Evolutionary conservation across 2,888 invertebrate species (phyloP), one percentile per base, ranked within the genome.

Genomic region (Lithosia quadra): DNA sequence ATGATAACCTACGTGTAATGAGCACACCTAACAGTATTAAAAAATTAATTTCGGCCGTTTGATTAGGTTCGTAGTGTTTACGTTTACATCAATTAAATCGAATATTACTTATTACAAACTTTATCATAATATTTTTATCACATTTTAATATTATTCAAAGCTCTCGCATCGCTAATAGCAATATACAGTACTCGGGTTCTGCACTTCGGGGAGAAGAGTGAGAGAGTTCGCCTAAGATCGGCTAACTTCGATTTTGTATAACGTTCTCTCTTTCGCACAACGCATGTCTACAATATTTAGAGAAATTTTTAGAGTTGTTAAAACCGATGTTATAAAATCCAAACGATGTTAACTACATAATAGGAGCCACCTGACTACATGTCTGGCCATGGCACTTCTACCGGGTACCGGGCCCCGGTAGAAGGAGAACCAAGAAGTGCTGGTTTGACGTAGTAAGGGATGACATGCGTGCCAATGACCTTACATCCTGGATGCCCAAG

Each of bases 111-210:
- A 39, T 15, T 22, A 36, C 15, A 75, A 67, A 49, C 49, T 49
- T 49, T 49, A 49, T 63, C 9, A 33, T 53, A 33, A 61, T 28
- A 53, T 36, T 59, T 53, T 66, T 78, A 80, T 80, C 81, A 80
- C 81, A 80, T 74, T 73, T 69, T 53, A 73, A 78, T 33, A 72
- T 65, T 78, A 77, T 67, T 68, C 67, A 77, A 78, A 73, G 77
- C 73, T 63, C 73, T 60, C 36, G 57, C 66, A 65, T 28, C 49
- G 11, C 61, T 66, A 43, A 60, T 11, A 53, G 62, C 34, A 15
- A 68, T 68, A 74, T 67, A 60, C 69, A 76, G 63, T 74, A n/a
- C 1, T 0, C n/a, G n/a, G n/a, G 9, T n/a, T 49, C 5, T n/a
- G 49, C 49, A n/a, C 9, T 8, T 49, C 49, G 49, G 49, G 49